phyloP scores from a whole-genome alignment of 2,888 invertebrate species.

The Achlya flavicornis region DNA sequence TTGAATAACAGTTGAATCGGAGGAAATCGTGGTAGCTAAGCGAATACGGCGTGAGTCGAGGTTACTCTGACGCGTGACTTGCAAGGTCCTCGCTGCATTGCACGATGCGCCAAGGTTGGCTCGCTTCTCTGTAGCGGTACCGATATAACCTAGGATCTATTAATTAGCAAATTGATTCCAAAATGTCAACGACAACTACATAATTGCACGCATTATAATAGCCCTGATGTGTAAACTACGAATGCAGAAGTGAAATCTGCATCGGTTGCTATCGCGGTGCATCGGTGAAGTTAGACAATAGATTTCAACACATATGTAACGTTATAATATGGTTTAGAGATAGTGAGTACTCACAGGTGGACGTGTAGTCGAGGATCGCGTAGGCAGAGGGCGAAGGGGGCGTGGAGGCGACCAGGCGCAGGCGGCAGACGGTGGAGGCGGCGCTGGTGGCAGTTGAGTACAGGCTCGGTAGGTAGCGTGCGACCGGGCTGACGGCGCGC shows the following conservation, averaged over 20 bases:
- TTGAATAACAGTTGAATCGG: conserved; percentile 48
- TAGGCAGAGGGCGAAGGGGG: conserved; percentile 45
- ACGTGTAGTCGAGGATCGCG: conserved; percentile 43
- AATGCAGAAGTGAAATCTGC: conserved; percentile 73
- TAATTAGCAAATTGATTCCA: conserved; percentile 30
- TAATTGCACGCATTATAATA: not conserved
- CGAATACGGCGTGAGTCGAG: conserved; percentile 80
- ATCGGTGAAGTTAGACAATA: conserved; percentile 65
- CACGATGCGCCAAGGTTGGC: conserved; percentile 84
- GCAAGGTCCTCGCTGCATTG: conserved; percentile 84
- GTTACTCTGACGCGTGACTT: conserved; percentile 84
- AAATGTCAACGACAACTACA: not conserved
- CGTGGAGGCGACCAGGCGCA: conserved; percentile 43
- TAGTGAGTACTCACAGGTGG: conserved; percentile 54
- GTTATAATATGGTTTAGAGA: conserved; percentile 33
- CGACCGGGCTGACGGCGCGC: conserved; percentile 81
- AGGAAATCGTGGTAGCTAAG: conserved; percentile 61
- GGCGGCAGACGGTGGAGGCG: conserved; percentile 31
- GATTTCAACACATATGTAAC: conserved; percentile 48
- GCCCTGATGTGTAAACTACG: conserved; percentile 15
- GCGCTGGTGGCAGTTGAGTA: conserved; percentile 37
- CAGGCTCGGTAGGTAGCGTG: conserved; percentile 60
- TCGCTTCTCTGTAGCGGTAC: conserved; percentile 65
- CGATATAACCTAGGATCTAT: conserved; percentile 60
- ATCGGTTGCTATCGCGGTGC: conserved; percentile 61